Evolutionary conservation across 2,113 vertebrate species (phyloP), one percentile per base, ranked within the genome.

Genomic region (Synchiropus splendidus): DNA sequence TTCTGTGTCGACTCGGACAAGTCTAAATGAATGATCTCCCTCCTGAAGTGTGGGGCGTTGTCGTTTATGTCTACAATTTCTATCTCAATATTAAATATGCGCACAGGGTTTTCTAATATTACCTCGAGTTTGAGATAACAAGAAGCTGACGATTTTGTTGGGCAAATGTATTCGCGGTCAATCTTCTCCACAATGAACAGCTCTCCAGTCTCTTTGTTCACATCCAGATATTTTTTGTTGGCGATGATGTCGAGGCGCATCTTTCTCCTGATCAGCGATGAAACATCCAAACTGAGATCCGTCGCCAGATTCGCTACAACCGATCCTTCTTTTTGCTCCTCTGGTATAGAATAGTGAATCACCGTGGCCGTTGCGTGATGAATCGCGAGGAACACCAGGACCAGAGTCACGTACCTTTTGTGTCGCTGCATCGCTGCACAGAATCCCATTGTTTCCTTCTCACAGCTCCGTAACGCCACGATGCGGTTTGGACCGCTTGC

Each of bases 291-390:
- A 2, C 83, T 81, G 47, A 89, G 67, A 63, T 88, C 87, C 47
- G 82, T 71, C 0, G 75, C 68, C 18, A 90, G 58, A 65, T 82
- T 85, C 10, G 84, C 82, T 11, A 86, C 81, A 13, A 85, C 80
- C 1, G 83, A 77, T 14, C 83, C 84, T 41, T 80, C 78, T 35
- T 85, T 69, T 42, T 79, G 70, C 45, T 87, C 85, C 16, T 88
- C 86, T 0, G 50, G 34, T 32, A 89, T 78, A 0, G 74, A 77
- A 42, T 89, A 89, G 45, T 72, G 68, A 5, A 61, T 70, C 9
- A 74, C 64, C 6, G 72, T 21, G 31, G 42, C 37, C 2, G 33
- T 15, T 42, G n/a, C 1, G 4, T 39, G 8, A 45, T 27, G 13
- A n/a, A 51, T 8, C 6, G 17, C 21, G 30, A 36, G 47, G 4